Evolutionary conservation across 2,888 invertebrate genomes (phyloP).

Genomic region (Orthosia cruda): DNA sequence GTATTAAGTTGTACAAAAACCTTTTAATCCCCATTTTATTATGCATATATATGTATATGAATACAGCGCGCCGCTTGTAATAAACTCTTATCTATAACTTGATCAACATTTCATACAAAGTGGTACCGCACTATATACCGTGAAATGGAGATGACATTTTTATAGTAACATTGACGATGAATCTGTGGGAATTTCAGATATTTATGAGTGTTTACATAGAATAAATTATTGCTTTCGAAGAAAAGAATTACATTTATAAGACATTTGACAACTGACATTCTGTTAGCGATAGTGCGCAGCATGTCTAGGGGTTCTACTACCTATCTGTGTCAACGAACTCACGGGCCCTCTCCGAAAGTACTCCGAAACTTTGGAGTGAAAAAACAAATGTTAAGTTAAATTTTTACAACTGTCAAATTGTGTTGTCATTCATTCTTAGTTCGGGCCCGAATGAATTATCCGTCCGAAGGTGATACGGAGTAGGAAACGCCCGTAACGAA

Average conservation of each 20-base stretch:
- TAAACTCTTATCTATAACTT: slow-evolving; percentile 79
- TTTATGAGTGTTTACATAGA: neutral
- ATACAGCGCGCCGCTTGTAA: slow-evolving; percentile 84
- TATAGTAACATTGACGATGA: slow-evolving; percentile 55
- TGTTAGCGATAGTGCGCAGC: too few species aligned
- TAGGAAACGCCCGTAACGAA: too few species aligned
- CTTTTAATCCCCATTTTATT: slow-evolving; percentile 80
- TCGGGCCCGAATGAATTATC: too few species aligned
- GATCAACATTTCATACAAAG: slow-evolving; percentile 83
- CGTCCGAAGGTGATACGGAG: too few species aligned
- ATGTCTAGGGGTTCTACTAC: too few species aligned
- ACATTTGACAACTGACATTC: too few species aligned
- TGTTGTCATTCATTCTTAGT: too few species aligned
- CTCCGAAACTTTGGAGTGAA: too few species aligned
- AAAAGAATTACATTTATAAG: neutral
- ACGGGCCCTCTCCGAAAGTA: too few species aligned
- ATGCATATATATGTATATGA: slow-evolving; percentile 81
- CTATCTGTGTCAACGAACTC: too few species aligned
- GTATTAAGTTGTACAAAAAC: slow-evolving; percentile 76
- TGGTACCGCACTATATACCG: slow-evolving; percentile 74
- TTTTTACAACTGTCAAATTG: too few species aligned
- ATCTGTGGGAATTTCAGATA: slow-evolving; percentile 59
- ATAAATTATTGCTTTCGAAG: neutral
- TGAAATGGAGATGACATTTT: slow-evolving; percentile 72
- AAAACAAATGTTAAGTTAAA: too few species aligned